These are phyloP conservation scores for Trichopoda pennipes DNA, from an alignment of 2,888 invertebrate genomes.

Conservation along the genomic window DNA sequence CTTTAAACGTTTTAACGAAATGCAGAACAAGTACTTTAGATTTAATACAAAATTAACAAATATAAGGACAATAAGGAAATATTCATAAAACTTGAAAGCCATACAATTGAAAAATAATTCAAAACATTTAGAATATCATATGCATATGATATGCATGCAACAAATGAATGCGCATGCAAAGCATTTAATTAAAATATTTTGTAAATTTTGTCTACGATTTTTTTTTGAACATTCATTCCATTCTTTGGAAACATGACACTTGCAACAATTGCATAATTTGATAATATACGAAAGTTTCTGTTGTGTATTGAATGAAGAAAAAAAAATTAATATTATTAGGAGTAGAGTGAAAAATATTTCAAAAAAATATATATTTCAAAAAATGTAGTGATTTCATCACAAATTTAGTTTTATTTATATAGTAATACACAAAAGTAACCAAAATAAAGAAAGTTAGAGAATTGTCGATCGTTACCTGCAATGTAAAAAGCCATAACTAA, in stretches of 20 bases:
- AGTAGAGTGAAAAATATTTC: too few species aligned
- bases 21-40: constrained; percentile 11
- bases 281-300: background rate
- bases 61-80: constrained; percentile 25
- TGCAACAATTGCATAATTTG: constrained; percentile 32
- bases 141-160: too few species aligned
- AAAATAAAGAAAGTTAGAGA: too few species aligned
- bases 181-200: constrained; percentile 55
- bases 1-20: constrained; percentile 43
- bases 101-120: constrained; percentile 25
- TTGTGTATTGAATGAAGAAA: background rate
- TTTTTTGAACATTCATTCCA: background rate
- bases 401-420: too few species aligned
- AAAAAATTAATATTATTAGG: background rate
- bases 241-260: constrained; percentile 35
- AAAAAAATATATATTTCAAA: too few species aligned
- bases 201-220: constrained; percentile 10
- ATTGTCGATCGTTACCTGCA: too few species aligned
- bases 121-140: background rate
- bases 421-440: too few species aligned
- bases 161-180: background rate
- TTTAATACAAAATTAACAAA: constrained; percentile 24
- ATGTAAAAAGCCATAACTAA: too few species aligned
- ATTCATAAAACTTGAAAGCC: background rate
- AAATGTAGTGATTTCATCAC: too few species aligned